Conservation (phyloP, 2,888 invertebrate species). For the Phaedon cochleariae region DNA sequence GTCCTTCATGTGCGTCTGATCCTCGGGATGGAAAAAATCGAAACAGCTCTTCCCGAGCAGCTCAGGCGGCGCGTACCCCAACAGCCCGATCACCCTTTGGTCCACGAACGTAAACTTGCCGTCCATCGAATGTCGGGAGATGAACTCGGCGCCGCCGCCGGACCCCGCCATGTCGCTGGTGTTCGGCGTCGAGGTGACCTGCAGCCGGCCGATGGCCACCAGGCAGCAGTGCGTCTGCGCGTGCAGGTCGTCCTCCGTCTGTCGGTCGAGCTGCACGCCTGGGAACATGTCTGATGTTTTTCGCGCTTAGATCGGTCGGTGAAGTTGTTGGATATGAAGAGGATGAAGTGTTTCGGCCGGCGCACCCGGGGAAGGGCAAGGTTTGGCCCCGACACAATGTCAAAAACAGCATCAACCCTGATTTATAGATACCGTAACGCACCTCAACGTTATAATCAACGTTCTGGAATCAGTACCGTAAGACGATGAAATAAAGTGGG, state of each 20-base stretch:
- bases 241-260: conserved; percentile 76
- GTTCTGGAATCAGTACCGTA: no score
- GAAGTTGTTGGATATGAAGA: conserved; percentile 37
- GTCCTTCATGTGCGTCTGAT: conserved; percentile 96
- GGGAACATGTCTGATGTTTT: conserved; percentile 75
- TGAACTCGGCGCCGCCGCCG: conserved; percentile 90
- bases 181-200: conserved; percentile 95
- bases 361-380: neutral
- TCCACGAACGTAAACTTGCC: conserved; percentile 99
- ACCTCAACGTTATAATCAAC: no score
- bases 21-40: conserved; percentile 97
- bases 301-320: conserved; percentile 40
- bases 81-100: conserved; percentile 89
- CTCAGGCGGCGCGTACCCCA: conserved; percentile 94
- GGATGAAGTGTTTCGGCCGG: neutral
- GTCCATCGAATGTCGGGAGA: conserved; percentile 95
- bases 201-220: conserved; percentile 96
- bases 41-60: conserved; percentile 95
- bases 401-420: no score
- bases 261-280: conserved; percentile 88
- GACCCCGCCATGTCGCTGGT: conserved; percentile 88
- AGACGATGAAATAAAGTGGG: no score
- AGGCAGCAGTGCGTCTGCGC: conserved; percentile 90
- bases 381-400: no score
- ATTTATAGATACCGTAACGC: no score